Evolutionary conservation across 2,113 vertebrate species (phyloP), one percentile per base, ranked within the genome.

Genomic region (Cinclus mexicanus): DNA sequence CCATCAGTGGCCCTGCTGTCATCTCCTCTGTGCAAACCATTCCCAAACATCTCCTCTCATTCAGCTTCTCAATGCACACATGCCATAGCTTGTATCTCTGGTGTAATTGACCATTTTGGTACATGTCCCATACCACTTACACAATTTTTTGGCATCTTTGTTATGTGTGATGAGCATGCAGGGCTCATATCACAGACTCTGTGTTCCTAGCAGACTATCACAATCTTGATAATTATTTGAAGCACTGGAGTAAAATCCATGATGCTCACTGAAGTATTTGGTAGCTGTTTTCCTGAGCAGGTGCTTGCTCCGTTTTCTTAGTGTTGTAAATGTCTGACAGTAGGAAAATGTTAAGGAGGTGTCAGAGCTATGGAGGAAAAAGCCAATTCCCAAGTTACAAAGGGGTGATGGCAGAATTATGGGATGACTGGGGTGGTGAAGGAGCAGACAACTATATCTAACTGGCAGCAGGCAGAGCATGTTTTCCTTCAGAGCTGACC

Each of bases 111-210:
- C 49, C 15, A 50, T 60, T 55, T 65, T 75, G 37, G 20, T 61
- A 16, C 1, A 1, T 1, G 1, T 42, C 37, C 71, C 37, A 19
- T 10, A 39, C 0, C 0, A 1, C n/a, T 75, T 31, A n/a, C 4
- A 10, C n/a, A 70, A 2, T 11, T 42, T 85, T 47, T 70, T 74
- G 65, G 55, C 41, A 14, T 75, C 50, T 78, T 68, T 72, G 22
- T 37, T 87, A 55, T 1, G 1, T 31, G 44, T 11, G 35, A 41
- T 37, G n/a, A 68, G 44, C 7, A 0, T 25, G 9, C 39, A 37
- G 10, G 42, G 28, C 44, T 76, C 3, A 1, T 55, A 35, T 11
- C 4, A 1, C 53, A 39, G 56, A 17, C 8, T 72, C 57, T 56
- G 29, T n/a, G 31, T 11, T 75, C 65, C 49, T 13, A 5, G 12